Evolutionary conservation across 2,888 invertebrate species (phyloP).

Genomic region (Argynnis bischoffii): DNA sequence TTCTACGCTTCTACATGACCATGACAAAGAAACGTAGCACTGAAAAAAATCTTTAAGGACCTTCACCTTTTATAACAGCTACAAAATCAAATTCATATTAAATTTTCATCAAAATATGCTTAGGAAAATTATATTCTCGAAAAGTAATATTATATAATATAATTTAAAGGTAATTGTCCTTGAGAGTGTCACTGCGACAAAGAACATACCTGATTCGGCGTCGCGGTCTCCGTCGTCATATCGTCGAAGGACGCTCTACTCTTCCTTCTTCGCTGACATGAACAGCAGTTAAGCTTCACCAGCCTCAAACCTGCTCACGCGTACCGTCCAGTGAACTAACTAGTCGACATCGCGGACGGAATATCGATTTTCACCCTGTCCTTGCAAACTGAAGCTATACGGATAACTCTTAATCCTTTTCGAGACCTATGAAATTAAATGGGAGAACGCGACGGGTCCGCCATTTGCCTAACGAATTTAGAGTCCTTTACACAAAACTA

Average conservation of each 20-base stretch:
- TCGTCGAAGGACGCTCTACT: constrained; percentile 68
- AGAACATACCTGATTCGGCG: constrained; percentile 73
- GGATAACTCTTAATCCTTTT: constrained; percentile 9
- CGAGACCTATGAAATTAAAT: constrained; percentile 43
- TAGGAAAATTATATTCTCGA: not conserved
- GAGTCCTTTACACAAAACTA: constrained; percentile 35
- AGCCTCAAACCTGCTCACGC: constrained; percentile 54
- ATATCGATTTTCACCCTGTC: constrained; percentile 63
- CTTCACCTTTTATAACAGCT: not conserved
- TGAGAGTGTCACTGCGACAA: constrained; percentile 46
- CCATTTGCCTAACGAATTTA: constrained; percentile 66
- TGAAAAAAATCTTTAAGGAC: not conserved
- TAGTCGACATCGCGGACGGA: constrained; percentile 50
- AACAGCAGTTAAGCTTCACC: constrained; percentile 69
- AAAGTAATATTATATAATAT: constrained; percentile 32
- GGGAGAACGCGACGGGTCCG: constrained; percentile 56
- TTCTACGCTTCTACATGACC: not conserved
- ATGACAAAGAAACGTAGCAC: constrained; percentile 14
- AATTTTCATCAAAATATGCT: not conserved
- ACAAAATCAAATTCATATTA: not conserved
- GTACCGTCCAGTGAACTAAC: constrained; percentile 43
- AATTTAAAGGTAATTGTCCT: constrained; percentile 42
- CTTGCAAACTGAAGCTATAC: constrained; percentile 48
- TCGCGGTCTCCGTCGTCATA: constrained; percentile 80
- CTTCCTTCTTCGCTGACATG: constrained; percentile 71